Percentiles rank a stretch among this genome's conserved stretches.
Conservation (phyloP, 2,113 vertebrate species). For the Trematomus loennbergii region DNA sequence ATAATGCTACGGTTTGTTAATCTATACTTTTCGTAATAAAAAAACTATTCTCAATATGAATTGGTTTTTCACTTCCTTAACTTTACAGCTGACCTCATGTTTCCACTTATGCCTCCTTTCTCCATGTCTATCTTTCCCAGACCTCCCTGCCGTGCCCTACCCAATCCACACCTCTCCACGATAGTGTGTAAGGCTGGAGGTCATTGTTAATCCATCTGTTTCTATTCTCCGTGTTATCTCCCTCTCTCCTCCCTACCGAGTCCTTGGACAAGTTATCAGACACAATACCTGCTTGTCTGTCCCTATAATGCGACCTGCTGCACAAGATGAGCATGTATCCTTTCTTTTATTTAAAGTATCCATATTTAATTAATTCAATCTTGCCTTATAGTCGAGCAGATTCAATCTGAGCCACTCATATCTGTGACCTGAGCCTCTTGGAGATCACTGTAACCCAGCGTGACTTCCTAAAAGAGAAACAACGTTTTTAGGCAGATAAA, state of each 20-base stretch:
- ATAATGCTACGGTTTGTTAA: no score
- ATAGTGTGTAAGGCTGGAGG: conserved; percentile 39
- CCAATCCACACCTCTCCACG: conserved; percentile 15
- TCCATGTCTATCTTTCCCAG: conserved; percentile 7
- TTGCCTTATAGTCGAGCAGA: conserved; percentile 20
- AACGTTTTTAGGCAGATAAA: conserved; percentile 47
- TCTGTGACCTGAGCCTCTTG: conserved; percentile 2
- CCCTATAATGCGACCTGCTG: not conserved
- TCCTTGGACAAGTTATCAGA: conserved; percentile 76
- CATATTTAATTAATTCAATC: conserved; percentile 5
- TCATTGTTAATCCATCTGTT: conserved; percentile 49
- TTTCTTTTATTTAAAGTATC: not conserved
- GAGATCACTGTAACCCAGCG: conserved; percentile 49
- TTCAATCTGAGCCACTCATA: not conserved
- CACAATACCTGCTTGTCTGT: conserved; percentile 66
- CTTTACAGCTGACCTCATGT: no score
- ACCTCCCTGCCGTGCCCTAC: conserved; percentile 15
- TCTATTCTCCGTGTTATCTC: conserved; percentile 51
- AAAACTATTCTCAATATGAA: no score
- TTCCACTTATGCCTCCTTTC: not conserved
- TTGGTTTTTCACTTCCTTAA: no score
- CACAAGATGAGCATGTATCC: not conserved
- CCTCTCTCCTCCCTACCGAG: conserved; percentile 35
- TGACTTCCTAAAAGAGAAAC: conserved; percentile 41
- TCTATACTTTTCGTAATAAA: no score